Conservation (phyloP, 2,888 invertebrate genomes). For the Tenthredo scrophulariae region DNA sequence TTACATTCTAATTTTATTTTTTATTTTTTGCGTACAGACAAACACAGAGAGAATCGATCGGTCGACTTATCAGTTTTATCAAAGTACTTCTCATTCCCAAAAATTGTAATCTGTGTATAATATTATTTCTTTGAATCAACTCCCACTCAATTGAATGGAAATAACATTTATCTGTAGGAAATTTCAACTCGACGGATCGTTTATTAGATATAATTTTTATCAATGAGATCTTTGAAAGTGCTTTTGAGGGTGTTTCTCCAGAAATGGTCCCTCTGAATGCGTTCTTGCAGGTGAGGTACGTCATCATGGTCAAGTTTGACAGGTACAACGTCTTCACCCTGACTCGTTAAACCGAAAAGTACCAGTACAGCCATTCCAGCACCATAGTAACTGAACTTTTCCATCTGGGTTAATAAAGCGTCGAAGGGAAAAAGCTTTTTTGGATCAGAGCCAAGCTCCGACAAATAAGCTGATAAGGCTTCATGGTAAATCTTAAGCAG, state of each 20-base stretch:
- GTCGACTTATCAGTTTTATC: too few relatives aligned
- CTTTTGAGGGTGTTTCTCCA: constrained; percentile 57
- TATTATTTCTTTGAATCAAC: too few relatives aligned
- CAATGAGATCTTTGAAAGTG: constrained; percentile 62
- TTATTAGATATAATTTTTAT: constrained; percentile 60
- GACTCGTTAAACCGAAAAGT: constrained; percentile 65
- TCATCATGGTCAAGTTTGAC: constrained; percentile 47
- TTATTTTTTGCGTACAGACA: too few relatives aligned
- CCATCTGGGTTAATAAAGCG: constrained; percentile 66
- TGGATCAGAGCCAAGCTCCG: constrained; percentile 64
- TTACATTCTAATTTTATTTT: too few relatives aligned
- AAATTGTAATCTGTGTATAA: too few relatives aligned
- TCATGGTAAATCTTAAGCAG: constrained; percentile 71
- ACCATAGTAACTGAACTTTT: constrained; percentile 66
- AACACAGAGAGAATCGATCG: too few relatives aligned
- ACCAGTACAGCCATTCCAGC: constrained; percentile 65
- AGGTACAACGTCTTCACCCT: constrained; percentile 62
- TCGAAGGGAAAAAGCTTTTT: constrained; percentile 67
- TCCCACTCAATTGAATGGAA: too few relatives aligned
- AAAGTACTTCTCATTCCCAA: too few relatives aligned
- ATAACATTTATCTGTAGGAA: too few relatives aligned
- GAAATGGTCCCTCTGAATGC: constrained; percentile 58
- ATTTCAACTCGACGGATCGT: too few relatives aligned
- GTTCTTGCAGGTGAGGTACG: constrained; percentile 53
- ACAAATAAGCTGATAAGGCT: constrained; percentile 64